These are phyloP conservation scores for Gallinago undulata DNA, from an alignment of 2,113 vertebrate species.

Conservation along the genomic window DNA sequence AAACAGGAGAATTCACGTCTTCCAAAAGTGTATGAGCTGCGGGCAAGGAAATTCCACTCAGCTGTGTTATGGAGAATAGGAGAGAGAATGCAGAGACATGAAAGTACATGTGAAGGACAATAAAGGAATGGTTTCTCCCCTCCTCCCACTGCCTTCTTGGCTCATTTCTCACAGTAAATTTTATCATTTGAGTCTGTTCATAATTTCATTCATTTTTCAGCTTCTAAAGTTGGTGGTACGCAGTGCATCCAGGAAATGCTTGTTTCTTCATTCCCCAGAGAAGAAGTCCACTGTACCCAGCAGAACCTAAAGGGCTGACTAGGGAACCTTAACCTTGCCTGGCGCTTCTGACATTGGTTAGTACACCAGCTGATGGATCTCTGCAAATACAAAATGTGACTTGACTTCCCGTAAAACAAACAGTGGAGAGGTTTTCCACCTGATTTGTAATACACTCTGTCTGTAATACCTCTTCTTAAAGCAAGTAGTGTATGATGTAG, in stretches of 20 bases:
- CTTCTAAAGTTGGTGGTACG: neutral
- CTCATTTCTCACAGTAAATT: neutral
- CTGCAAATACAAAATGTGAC: neutral
- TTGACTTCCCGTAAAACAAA: neutral
- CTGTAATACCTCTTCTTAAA: neutral
- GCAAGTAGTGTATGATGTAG: too few relatives aligned
- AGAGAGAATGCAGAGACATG: neutral
- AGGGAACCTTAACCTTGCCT: neutral
- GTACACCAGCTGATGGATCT: neutral
- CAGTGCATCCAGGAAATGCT: neutral
- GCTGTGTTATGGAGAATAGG: neutral
- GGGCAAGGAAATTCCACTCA: neutral
- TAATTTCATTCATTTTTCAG: neutral
- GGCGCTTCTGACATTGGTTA: neutral
- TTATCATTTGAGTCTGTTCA: neutral
- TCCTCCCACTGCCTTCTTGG: too few relatives aligned
- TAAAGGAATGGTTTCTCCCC: neutral
- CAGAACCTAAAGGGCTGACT: neutral
- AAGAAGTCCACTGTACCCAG: neutral
- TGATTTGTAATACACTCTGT: accelerated
- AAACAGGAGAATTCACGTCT: neutral
- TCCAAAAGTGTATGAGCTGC: neutral
- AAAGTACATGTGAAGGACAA: neutral
- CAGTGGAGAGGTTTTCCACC: neutral
- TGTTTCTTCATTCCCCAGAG: neutral